Evolutionary conservation across 92 coral and sea anemone genomes (phyloP).

Genomic region (Epizoanthus scotinus): DNA sequence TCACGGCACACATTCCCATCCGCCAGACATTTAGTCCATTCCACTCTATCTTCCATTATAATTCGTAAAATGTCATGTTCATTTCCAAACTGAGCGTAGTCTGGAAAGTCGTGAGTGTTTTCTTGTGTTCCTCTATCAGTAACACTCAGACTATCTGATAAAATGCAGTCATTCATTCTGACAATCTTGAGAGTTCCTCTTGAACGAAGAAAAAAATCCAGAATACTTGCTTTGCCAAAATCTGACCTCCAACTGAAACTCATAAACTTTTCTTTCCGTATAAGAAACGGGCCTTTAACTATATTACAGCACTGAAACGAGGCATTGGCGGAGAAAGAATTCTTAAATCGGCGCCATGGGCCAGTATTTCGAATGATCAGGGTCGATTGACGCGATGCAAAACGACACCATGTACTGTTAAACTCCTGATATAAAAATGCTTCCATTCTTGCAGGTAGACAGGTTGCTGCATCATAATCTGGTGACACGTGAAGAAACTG

Average conservation of each 20-base stretch:
- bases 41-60: conserved; percentile 60
- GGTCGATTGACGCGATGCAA: conserved; percentile 56
- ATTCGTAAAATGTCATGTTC: conserved; percentile 64
- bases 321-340: conserved; percentile 4
- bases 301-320: conserved; percentile 53
- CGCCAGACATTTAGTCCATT: conserved; percentile 76
- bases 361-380: conserved; percentile 70
- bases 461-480: conserved; percentile 22
- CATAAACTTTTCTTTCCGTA: conserved; percentile 47
- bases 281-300: conserved; percentile 55
- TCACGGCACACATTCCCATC: conserved; percentile 65
- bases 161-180: conserved; percentile 51
- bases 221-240: conserved; percentile 51
- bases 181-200: conserved; percentile 58
- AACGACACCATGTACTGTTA: conserved; percentile 68
- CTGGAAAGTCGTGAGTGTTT: conserved; percentile 52
- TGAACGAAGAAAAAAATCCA: conserved; percentile 74
- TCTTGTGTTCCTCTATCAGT: conserved; percentile 61
- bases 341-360: background rate
- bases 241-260: conserved; percentile 23
- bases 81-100: conserved; percentile 55
- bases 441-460: background rate
- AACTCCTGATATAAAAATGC: background rate
- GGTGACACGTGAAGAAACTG: conserved; percentile 4
- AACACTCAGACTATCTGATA: conserved; percentile 37